Base-by-base conservation (phyloP, 2,113 vertebrate species). In the Collichthys lucidus region DNA sequence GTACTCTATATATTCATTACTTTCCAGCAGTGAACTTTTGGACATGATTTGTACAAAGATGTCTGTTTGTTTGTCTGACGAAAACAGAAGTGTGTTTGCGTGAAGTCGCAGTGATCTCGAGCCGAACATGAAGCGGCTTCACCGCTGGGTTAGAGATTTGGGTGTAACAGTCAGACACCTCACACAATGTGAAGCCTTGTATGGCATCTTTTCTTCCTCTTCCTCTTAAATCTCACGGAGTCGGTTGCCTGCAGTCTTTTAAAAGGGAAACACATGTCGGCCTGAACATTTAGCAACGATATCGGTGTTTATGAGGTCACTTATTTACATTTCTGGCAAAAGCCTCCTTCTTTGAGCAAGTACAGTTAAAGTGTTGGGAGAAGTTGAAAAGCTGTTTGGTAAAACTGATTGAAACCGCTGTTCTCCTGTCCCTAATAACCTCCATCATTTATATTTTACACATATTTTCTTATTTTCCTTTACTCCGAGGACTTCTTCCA, bases 131-230 rank as follows among this genome's bases (percentile, higher is more conserved):
- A 66, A 26, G 16, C 17, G 56, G 7, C 56, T 20, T 24, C 3
- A 10, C 60, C 49, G 66, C 60, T 11, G 7, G 17, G 11, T 60
- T 60, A 11, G 24, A 66, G 46, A 63, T 50, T 26, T 19, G 10
- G 12, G 15, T 6, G 17, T 15, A 52, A 47, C 42, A 40, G 24
- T 47, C 17, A 22, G 22, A 29, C 22, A 16, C 17, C 56, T 72
- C 15, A 16, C 8, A 2, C 74, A 42, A 53, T 44, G 60, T 44
- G 35, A 40, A 40, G 35, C 60, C 49, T 84, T 17, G 22, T 57
- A 46, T 50, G 63, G n/a, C 53, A 78, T 42, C 53, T 52, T 66
- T 63, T 82, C 80, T 86, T 82, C 74, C 77, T 83, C 81, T 86
- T 87, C 52, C 80, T 80, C 83, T 77, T 64, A 16, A 66, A 26